These are phyloP conservation scores for Crocidura indochinensis DNA, from an alignment of 2,797 vertebrate genomes.

Conservation along the genomic window DNA sequence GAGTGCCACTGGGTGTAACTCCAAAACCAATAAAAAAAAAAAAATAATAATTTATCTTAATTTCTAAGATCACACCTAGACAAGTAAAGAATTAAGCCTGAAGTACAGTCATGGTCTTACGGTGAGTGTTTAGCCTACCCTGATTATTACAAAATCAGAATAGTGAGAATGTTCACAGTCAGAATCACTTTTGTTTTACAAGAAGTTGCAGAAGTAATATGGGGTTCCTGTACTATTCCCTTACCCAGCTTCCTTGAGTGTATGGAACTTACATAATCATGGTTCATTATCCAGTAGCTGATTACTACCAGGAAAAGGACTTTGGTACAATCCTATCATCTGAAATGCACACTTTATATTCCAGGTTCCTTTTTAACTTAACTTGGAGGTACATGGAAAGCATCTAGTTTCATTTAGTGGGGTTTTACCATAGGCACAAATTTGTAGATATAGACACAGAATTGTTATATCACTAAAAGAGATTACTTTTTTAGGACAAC, in stretches of 20 bases:
- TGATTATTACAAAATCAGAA: no score
- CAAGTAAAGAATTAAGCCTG: no score
- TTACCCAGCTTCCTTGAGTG: not conserved
- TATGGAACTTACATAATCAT: no score
- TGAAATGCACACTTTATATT: not conserved
- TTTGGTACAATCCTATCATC: not conserved
- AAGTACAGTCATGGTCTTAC: no score
- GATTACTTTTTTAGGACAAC: not conserved
- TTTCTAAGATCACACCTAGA: no score
- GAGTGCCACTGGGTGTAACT: no score
- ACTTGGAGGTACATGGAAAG: no score
- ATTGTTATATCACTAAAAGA: not conserved
- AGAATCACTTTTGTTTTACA: slow-evolving; percentile 61
- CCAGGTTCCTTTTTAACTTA: not conserved
- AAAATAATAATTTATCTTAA: no score
- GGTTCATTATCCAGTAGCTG: no score
- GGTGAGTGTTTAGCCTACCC: no score
- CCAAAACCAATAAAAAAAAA: no score
- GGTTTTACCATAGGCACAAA: slow-evolving; percentile 20
- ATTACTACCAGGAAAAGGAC: slow-evolving; percentile 3
- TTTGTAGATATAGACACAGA: not conserved
- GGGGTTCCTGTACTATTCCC: not conserved
- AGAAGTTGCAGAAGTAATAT: slow-evolving; percentile 61
- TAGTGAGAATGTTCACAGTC: no score
- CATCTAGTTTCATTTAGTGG: not conserved